Percentiles rank a stretch among this genome's conserved stretches.
Conservation (phyloP, 2,113 vertebrate species). For the Lucifuga dentata region DNA sequence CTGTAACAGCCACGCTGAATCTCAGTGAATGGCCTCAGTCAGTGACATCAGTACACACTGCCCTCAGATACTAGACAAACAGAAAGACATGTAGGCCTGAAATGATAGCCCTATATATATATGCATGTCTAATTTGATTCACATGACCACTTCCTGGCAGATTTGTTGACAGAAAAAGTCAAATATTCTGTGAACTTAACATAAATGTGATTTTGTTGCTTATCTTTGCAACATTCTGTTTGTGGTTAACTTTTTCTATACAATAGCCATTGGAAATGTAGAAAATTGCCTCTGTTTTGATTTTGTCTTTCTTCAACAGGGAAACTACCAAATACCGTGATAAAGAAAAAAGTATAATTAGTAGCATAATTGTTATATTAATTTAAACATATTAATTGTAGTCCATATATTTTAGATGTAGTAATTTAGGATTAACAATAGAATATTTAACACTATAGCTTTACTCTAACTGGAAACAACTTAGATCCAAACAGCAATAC, state of each 20-base stretch:
- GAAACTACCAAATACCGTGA: too few species aligned
- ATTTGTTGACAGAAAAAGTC: constrained; percentile 25
- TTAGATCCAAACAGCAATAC: not conserved
- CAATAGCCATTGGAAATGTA: too few species aligned
- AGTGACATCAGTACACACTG: constrained; percentile 38
- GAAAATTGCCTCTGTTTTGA: not conserved
- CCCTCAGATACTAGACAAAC: constrained; percentile 24
- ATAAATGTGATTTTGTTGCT: too few species aligned
- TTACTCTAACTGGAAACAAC: not conserved
- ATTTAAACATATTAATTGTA: too few species aligned
- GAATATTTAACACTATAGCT: not conserved
- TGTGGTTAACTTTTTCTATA: too few species aligned
- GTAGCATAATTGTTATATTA: too few species aligned
- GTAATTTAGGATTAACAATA: too few species aligned
- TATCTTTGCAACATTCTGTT: too few species aligned
- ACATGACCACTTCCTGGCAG: constrained; percentile 34
- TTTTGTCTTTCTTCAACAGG: too few species aligned
- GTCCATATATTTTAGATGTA: too few species aligned
- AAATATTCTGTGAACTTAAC: constrained; percentile 31
- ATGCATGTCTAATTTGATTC: constrained; percentile 20
- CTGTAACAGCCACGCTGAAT: constrained; percentile 34
- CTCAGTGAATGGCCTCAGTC: constrained; percentile 24
- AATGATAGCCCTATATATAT: constrained; percentile 41
- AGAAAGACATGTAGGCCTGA: constrained; percentile 36
- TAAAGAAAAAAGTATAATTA: too few species aligned